Conservation (phyloP, 2,888 invertebrate species). For the Lamellibrachia columna region DNA sequence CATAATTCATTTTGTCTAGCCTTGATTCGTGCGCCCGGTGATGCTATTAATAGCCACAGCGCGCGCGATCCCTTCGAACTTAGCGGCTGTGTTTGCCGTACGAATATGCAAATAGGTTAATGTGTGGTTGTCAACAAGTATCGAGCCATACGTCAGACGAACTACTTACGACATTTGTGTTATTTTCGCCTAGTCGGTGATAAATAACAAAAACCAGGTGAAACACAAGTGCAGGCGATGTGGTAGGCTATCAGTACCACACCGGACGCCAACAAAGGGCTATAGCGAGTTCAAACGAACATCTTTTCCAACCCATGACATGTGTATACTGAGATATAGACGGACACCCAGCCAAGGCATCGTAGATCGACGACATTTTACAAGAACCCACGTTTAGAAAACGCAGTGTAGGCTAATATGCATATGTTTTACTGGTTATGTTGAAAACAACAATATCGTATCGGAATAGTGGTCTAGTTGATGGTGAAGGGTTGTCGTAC, state of each 20-base stretch:
- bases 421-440: too few species aligned
- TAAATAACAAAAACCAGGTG: neutral
- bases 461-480: too few species aligned
- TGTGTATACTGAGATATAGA: too few species aligned
- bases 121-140: neutral
- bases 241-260: neutral
- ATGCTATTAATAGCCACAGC: neutral
- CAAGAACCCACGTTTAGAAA: too few species aligned
- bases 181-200: neutral
- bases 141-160: neutral
- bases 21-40: constrained; percentile 9
- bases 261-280: neutral
- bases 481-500: too few species aligned
- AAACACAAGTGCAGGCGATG: neutral
- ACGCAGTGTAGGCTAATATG: too few species aligned
- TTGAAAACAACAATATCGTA: too few species aligned
- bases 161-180: neutral
- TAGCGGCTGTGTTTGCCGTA: neutral
- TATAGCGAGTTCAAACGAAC: too few species aligned
- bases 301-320: too few species aligned
- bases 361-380: too few species aligned
- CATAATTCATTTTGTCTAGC: neutral
- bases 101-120: neutral
- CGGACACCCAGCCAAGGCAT: too few species aligned
- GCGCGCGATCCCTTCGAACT: neutral